These are phyloP conservation scores for Arizona elegans DNA, from an alignment of 2,113 vertebrate species.

Conservation along the genomic window DNA sequence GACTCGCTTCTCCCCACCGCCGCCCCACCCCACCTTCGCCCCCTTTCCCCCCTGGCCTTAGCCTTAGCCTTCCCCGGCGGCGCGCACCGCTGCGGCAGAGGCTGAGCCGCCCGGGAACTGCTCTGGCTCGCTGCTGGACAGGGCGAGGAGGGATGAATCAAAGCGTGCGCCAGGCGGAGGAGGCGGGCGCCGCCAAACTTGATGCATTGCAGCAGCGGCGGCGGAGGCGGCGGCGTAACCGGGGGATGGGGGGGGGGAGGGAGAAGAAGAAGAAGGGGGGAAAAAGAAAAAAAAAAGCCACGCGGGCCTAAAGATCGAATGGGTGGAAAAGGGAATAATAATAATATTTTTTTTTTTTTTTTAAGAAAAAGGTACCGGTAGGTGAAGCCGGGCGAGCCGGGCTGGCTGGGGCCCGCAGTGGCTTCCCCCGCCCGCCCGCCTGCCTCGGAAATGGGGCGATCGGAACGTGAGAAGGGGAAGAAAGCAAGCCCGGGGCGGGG, in stretches of 20 bases:
- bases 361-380: too few relatives aligned
- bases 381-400: too few relatives aligned
- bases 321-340: accelerated
- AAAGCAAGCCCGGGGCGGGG: too few relatives aligned
- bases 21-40: too few relatives aligned
- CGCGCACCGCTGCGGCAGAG: conserved; percentile 14
- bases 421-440: background rate
- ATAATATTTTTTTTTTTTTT: too few relatives aligned
- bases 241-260: background rate
- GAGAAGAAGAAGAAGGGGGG: too few relatives aligned
- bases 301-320: background rate
- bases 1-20: background rate
- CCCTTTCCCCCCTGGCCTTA: background rate
- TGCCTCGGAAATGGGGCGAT: background rate
- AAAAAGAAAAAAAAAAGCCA: background rate
- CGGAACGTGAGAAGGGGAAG: background rate
- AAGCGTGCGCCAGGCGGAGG: conserved; percentile 22
- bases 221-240: background rate
- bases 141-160: background rate
- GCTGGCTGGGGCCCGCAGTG: background rate
- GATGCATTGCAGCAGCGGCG: conserved; percentile 30
- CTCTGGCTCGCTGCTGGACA: background rate
- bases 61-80: background rate
- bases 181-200: conserved; percentile 1
- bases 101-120: background rate